Evolutionary conservation across 2,113 vertebrate genomes (phyloP).

Genomic region (Dascyllus trimaculatus): DNA sequence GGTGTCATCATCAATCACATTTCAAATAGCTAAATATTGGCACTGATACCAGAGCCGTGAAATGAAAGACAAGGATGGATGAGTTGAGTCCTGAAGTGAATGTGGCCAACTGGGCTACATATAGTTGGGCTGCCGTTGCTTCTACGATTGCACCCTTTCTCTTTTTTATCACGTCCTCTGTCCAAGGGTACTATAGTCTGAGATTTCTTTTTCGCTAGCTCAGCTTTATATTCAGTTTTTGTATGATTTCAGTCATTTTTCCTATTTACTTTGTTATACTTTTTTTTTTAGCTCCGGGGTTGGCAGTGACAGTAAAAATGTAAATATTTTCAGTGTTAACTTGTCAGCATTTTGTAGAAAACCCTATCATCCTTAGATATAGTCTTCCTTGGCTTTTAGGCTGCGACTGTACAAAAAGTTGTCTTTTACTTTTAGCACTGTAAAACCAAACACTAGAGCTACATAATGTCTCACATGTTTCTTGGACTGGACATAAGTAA

Average conservation of each 20-base stretch:
- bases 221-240: too few species aligned
- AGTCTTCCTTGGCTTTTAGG: not conserved
- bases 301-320: not conserved
- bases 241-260: too few species aligned
- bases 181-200: not conserved
- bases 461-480: too few species aligned
- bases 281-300: too few species aligned
- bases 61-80: slow-evolving; percentile 49
- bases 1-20: slow-evolving; percentile 50
- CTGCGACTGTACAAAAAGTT: not conserved
- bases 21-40: slow-evolving; percentile 43
- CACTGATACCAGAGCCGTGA: slow-evolving; percentile 31
- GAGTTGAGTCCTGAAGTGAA: not conserved
- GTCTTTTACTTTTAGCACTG: too few species aligned
- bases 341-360: too few species aligned
- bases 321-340: not conserved
- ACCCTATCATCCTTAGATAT: too few species aligned
- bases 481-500: too few species aligned
- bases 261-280: too few species aligned
- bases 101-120: not conserved
- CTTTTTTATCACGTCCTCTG: not conserved
- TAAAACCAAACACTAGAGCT: too few species aligned
- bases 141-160: not conserved
- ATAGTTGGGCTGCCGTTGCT: not conserved
- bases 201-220: not conserved